Evolutionary conservation across 2,797 vertebrate species (phyloP), one percentile per base, ranked within the genome.

Genomic region (Sorex maritimensis): DNA sequence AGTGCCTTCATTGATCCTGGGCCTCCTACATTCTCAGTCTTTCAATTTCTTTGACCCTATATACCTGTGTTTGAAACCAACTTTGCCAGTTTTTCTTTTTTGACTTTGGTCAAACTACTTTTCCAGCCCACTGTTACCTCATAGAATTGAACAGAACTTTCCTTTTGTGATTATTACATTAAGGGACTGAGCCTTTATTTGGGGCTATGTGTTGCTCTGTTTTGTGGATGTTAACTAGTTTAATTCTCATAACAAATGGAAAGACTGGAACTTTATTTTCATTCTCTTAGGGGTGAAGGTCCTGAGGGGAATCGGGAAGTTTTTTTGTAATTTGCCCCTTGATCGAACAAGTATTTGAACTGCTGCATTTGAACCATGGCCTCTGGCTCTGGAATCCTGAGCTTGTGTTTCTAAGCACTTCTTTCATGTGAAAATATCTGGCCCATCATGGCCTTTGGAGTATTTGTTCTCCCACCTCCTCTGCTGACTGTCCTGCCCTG

Each of bases 21-120:
- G 52, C 52, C 13, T 55, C 13, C 52, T 15, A 17, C 13, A 55
- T 55, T 55, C 52, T 55, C 52, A 55, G 41, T 44, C 13, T 17
- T 17, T 55, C 52, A 55, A 14, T 13, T 55, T 55, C 52, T 17
- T 17, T 55, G 17, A 17, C 17, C 17, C 17, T 55, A 6, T 81
- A 10, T 74, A 65, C 24, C 26, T 46, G 14, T 68, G 34, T 82
- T 90, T 68, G 65, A 81, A 44, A 89, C n/a, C 63, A 52, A 52
- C 21, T 91, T 24, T 94, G 68, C 46, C 65, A 19, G 77, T 83
- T 89, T 12, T 90, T 75, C 13, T 91, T 84, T 41, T 73, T 0
- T 86, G 55, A 88, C 52, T 11, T 81, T 72, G 69, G 80, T 58
- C 72, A 58, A 38, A 24, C 65, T 78, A n/a, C 55, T 90, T 63